Percentiles rank a stretch among this genome's conserved stretches.
These are phyloP conservation scores for Stictocephala bisonia DNA, from an alignment of 2,888 invertebrate species.

Conservation along the genomic window DNA sequence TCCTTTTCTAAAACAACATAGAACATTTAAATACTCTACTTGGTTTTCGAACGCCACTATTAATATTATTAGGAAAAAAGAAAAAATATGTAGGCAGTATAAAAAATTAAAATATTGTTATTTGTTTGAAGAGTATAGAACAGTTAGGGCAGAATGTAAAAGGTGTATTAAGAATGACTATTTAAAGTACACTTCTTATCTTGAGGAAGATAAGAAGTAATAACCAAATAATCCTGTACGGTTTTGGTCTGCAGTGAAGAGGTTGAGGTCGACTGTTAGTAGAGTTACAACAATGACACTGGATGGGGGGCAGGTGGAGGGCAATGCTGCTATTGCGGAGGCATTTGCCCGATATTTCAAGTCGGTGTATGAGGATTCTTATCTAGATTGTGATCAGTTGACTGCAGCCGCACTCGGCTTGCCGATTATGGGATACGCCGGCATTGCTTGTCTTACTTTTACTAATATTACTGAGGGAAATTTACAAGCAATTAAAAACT, in stretches of 20 bases:
- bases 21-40: background rate
- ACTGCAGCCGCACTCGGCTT: background rate
- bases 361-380: background rate
- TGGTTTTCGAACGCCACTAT: background rate
- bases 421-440: background rate
- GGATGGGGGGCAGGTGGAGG: no score
- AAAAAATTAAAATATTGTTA: background rate
- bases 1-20: background rate
- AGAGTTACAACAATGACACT: no score
- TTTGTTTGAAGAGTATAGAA: background rate
- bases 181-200: background rate
- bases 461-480: background rate
- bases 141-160: background rate
- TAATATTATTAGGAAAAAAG: background rate
- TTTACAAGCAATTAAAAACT: background rate
- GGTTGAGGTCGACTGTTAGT: background rate
- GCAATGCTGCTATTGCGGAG: background rate
- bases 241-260: background rate
- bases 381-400: background rate
- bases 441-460: background rate
- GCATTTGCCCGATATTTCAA: conserved; percentile 1
- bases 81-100: background rate
- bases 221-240: no score
- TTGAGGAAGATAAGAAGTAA: background rate
- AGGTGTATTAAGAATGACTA: background rate